A percentile compares a stretch with the other conserved stretches of the same genome.
phyloP scores from a whole-genome alignment of 2,113 vertebrate species.

The Oriolus oriolus region DNA sequence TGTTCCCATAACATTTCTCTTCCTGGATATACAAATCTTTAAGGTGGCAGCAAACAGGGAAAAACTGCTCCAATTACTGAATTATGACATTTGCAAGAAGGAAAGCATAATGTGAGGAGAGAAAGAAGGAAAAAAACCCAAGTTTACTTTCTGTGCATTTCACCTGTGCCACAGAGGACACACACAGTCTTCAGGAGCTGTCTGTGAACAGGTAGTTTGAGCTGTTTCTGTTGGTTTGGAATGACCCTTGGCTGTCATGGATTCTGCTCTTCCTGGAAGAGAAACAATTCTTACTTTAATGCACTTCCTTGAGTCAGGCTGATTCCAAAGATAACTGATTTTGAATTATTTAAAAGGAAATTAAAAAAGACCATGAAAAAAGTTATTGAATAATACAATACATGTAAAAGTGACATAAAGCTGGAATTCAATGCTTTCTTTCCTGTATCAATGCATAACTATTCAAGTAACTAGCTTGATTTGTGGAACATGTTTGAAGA shows the following conservation, averaged over 20 bases:
- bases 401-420: neutral
- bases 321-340: neutral
- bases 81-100: neutral
- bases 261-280: neutral
- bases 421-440: neutral
- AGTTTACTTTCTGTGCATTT: neutral
- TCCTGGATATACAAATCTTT: neutral
- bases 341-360: neutral
- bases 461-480: neutral
- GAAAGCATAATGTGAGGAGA: neutral
- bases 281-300: neutral
- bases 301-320: neutral
- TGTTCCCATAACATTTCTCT: neutral
- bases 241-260: neutral
- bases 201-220: neutral
- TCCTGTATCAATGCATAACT: neutral
- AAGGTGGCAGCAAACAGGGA: neutral
- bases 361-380: neutral
- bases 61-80: neutral
- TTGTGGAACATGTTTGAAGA: neutral
- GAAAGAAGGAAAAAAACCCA: rapidly evolving
- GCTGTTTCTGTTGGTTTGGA: neutral
- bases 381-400: neutral
- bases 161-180: neutral
- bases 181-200: rapidly evolving